Base-by-base conservation (phyloP, 2,888 invertebrate genomes). In the Caenorhabditis sp. region DNA sequence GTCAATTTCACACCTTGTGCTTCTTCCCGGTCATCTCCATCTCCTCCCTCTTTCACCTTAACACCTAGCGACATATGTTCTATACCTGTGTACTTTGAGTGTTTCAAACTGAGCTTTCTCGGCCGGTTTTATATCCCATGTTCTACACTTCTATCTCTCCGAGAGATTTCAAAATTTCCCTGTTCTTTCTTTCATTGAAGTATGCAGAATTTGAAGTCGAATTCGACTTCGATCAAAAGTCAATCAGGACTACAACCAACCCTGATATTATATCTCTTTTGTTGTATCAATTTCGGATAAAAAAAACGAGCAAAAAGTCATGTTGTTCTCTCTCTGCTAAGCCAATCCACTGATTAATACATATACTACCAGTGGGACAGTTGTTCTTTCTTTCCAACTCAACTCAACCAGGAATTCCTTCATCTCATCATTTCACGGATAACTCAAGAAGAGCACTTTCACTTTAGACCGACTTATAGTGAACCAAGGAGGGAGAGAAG, bases 1-100 rank as follows among this genome's bases (percentile, higher is more conserved):
- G 72, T 74, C 60, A 74, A 67, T 37, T 67, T 74, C 60, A 51
- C 76, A 76, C 76, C 76, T 76, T 60, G 37, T 20, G 65, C 18
- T 50, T 4, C 5, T 40, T 37, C 56, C 64, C 24, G 58, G 44
- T 28, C 51, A 51, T 20, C 35, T 55, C 47, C 18, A n/a, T n/a
- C n/a, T n/a, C n/a, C n/a, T n/a, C n/a, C n/a, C n/a, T n/a, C n/a
- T n/a, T n/a, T n/a, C n/a, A n/a, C n/a, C n/a, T n/a, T n/a, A n/a
- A n/a, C n/a, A n/a, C n/a, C n/a, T n/a, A n/a, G 2, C 28, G 67
- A 67, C 76, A 67, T 35, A 61, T 76, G 67, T 76, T 70, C 60
- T 18, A 26, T 28, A 53, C 20, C 53, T 26, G 40, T 44, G 65
- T 51, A 65, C 72, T 72, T 72, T 65, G 51, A 13, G 40, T 40